phyloP scores from a whole-genome alignment of 2,113 vertebrate genomes.

The Anolis sagrei region DNA sequence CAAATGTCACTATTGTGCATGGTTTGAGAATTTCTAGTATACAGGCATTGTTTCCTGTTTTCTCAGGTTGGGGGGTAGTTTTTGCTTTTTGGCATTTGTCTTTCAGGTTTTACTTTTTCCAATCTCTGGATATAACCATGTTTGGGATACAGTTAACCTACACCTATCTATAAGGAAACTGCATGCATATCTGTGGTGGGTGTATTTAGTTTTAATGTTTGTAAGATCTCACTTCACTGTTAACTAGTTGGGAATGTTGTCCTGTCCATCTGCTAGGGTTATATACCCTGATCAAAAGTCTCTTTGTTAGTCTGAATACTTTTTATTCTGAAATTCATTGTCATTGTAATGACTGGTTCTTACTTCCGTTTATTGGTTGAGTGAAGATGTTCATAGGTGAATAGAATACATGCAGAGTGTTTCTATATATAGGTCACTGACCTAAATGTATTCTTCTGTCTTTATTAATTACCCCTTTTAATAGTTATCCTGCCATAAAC shows the following conservation, averaged over 20 bases:
- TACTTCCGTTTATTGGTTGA: neutral
- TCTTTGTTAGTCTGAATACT: neutral
- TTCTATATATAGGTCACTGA: neutral
- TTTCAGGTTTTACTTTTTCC: neutral
- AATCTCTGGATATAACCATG: neutral
- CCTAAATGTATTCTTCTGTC: neutral
- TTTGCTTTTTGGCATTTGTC: too few species aligned
- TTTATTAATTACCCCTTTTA: too few species aligned
- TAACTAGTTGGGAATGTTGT: neutral
- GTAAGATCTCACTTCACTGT: neutral
- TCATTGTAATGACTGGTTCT: neutral
- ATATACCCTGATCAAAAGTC: neutral
- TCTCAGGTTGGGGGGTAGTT: too few species aligned
- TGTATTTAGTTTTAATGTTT: neutral
- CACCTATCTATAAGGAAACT: neutral
- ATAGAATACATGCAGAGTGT: neutral
- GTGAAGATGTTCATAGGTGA: neutral
- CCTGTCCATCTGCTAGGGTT: accelerated
- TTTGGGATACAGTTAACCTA: accelerated
- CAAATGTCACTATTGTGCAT: neutral
- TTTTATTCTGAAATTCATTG: neutral
- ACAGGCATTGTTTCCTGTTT: neutral
- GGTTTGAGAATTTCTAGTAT: neutral
- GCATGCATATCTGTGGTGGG: neutral
- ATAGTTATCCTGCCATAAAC: too few species aligned